Evolutionary conservation across 2,888 invertebrate genomes (phyloP).

Genomic region (Pardosa pseudoannulata): DNA sequence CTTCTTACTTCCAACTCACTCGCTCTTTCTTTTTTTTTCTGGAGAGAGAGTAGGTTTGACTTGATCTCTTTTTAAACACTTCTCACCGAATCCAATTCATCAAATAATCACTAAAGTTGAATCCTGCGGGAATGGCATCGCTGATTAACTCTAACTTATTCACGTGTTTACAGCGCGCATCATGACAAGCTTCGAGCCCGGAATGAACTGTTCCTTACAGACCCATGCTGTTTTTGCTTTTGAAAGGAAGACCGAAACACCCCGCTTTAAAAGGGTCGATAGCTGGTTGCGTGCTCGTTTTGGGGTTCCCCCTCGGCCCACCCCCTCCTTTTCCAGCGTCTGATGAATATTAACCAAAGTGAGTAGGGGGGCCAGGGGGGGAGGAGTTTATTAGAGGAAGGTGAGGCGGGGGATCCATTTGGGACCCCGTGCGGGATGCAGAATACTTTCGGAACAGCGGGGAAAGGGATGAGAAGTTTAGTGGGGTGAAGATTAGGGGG

Average conservation of each 20-base stretch:
- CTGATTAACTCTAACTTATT: background rate
- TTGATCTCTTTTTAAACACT: background rate
- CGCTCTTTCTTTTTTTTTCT: too few species aligned
- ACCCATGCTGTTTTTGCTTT: background rate
- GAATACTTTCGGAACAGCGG: background rate
- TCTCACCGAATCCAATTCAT: background rate
- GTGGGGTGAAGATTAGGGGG: background rate
- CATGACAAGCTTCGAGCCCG: background rate
- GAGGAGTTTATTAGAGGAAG: background rate
- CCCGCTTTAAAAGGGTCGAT: conserved; percentile 50
- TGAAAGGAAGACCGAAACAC: background rate
- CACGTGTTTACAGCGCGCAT: background rate
- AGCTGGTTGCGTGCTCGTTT: conserved; percentile 56
- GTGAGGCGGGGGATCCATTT: background rate
- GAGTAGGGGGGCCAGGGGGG: too few species aligned
- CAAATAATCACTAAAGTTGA: background rate
- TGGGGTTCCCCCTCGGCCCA: background rate
- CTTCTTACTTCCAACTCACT: too few species aligned
- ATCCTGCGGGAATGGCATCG: background rate
- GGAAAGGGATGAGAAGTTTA: background rate
- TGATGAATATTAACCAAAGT: conserved; percentile 63
- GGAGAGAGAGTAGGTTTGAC: too few species aligned
- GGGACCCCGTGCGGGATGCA: background rate
- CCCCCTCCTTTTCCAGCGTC: conserved; percentile 16
- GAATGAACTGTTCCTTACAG: conserved; percentile 10